A percentile compares a stretch with the other conserved stretches of the same genome.
phyloP scores from a whole-genome alignment of 2,113 vertebrate species.

The Struthio camelus region DNA sequence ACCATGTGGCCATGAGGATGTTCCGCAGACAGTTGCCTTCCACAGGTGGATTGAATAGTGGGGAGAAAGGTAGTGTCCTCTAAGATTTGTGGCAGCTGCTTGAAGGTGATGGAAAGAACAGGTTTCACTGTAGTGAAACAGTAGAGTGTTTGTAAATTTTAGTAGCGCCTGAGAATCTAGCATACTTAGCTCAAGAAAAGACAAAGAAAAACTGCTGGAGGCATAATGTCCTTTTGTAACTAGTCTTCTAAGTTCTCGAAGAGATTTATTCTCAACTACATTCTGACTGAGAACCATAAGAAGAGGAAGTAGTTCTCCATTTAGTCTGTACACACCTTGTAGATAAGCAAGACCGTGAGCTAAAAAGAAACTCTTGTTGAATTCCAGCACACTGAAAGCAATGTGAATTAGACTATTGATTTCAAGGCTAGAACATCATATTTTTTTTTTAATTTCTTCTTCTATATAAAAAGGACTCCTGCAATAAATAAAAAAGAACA shows the following conservation, averaged over 20 bases:
- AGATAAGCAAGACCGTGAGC: background rate
- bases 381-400: background rate
- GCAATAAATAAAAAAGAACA: background rate
- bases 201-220: background rate
- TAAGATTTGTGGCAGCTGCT: background rate
- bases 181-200: background rate
- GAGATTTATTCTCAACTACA: background rate
- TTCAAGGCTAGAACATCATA: background rate
- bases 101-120: background rate
- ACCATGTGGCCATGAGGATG: conserved; percentile 1
- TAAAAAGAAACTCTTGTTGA: background rate
- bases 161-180: rapidly evolving
- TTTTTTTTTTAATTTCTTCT: background rate
- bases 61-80: background rate
- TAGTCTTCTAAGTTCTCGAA: background rate
- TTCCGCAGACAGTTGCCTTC: conserved; percentile 6
- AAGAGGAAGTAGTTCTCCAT: background rate
- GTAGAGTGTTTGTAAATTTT: background rate
- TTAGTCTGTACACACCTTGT: background rate
- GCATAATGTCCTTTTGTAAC: background rate
- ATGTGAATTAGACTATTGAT: background rate
- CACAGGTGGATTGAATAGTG: background rate
- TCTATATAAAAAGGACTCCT: background rate
- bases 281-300: background rate
- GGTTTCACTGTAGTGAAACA: background rate